Percentiles rank a stretch among this genome's conserved stretches.
Evolutionary conservation across 2,888 invertebrate genomes (phyloP).

Genomic region (Eretmocerus hayati): DNA sequence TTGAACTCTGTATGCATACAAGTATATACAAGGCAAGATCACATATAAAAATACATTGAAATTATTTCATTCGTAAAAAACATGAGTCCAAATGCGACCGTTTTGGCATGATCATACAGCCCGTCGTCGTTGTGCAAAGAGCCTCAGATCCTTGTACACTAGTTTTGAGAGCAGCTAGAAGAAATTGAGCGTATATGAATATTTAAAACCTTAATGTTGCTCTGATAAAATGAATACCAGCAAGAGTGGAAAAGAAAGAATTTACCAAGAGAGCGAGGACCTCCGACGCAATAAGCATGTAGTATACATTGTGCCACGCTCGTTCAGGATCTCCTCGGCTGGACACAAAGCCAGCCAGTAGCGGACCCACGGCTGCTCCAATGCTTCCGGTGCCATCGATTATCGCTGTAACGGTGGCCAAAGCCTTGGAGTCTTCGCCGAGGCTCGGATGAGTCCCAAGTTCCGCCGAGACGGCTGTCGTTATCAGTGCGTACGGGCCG

Average conservation of each 20-base stretch:
- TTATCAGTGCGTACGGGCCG: constrained; percentile 93
- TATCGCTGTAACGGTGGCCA: constrained; percentile 96
- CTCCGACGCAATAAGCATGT: constrained; percentile 82
- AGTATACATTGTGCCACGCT: constrained; percentile 83
- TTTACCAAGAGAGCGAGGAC: constrained; percentile 65
- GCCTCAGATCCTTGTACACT: constrained; percentile 43
- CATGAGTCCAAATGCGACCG: too few relatives aligned
- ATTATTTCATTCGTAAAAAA: too few relatives aligned
- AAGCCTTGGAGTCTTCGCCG: constrained; percentile 76
- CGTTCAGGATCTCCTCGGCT: constrained; percentile 36
- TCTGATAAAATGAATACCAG: background rate
- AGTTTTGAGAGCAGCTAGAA: constrained; percentile 45
- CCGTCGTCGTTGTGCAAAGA: constrained; percentile 32
- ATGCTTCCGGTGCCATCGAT: constrained; percentile 94
- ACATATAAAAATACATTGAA: too few relatives aligned
- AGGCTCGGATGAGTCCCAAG: constrained; percentile 82
- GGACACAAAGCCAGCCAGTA: constrained; percentile 78
- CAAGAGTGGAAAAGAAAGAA: constrained; percentile 2
- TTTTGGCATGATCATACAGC: constrained; percentile 25
- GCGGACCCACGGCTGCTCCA: constrained; percentile 88
- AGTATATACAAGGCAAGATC: too few relatives aligned
- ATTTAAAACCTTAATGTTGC: background rate
- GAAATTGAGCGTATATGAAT: constrained; percentile 11
- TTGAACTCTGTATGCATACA: too few relatives aligned
- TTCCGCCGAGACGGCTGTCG: constrained; percentile 93